These are phyloP conservation scores for Palaemon carinicauda DNA, from an alignment of 1,140 invertebrate species.

Conservation along the genomic window DNA sequence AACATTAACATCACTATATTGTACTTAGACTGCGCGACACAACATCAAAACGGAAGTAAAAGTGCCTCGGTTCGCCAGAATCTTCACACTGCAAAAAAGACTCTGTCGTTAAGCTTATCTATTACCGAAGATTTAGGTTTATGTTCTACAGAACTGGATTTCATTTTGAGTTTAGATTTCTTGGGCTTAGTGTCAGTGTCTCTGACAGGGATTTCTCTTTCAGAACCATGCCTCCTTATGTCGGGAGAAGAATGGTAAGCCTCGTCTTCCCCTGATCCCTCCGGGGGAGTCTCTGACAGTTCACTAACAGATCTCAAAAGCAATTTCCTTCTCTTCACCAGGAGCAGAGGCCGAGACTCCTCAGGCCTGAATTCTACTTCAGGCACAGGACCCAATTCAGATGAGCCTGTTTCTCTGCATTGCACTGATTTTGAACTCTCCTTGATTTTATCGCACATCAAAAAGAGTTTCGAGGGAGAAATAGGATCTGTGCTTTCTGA, in stretches of 20 bases:
- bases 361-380: no score
- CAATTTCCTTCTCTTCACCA: not conserved
- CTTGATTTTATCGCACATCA: not conserved
- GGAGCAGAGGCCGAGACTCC: no score
- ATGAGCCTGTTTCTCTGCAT: no score
- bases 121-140: constrained; percentile 20
- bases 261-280: constrained; percentile 1
- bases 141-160: not conserved
- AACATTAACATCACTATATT: no score
- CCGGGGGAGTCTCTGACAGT: constrained; percentile 16
- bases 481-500: constrained; percentile 18
- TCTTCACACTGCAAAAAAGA: constrained; percentile 20
- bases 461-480: not conserved
- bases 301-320: constrained; percentile 26
- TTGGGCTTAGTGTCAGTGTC: constrained; percentile 3
- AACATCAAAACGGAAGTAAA: not conserved
- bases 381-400: no score
- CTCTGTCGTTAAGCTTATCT: constrained; percentile 26
- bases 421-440: not conserved
- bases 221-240: not conserved
- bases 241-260: not conserved
- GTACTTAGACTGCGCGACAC: not conserved
- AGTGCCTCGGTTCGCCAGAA: no score
- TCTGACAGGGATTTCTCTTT: not conserved
- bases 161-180: constrained; percentile 4